Conservation (phyloP, 2,113 vertebrate genomes). For the Columba livia region DNA sequence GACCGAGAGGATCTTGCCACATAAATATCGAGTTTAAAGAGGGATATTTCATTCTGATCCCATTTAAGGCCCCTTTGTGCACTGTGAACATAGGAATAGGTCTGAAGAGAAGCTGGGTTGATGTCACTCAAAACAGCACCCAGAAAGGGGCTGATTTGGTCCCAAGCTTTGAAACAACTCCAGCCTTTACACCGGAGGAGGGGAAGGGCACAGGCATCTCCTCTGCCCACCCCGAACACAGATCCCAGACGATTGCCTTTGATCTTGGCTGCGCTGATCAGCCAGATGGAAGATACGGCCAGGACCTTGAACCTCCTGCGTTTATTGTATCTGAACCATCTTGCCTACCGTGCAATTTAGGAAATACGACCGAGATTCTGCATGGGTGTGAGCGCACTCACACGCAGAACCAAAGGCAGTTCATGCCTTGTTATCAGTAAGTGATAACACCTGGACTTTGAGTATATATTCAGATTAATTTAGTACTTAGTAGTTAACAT, state of each 20-base stretch:
- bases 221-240: neutral
- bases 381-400: neutral
- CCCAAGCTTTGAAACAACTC: neutral
- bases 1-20: neutral
- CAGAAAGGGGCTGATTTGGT: neutral
- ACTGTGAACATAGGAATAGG: neutral
- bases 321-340: neutral
- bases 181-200: neutral
- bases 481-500: neutral
- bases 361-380: neutral
- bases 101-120: neutral
- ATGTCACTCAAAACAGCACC: neutral
- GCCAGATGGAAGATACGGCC: neutral
- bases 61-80: neutral
- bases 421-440: neutral
- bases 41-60: neutral
- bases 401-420: fast-evolving
- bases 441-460: neutral
- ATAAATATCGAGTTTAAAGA: neutral
- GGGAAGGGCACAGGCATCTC: neutral
- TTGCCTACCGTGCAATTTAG: neutral
- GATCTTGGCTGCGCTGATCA: neutral
- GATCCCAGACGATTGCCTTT: neutral
- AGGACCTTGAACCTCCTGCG: neutral
- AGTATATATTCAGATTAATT: neutral